Evolutionary conservation across 2,888 invertebrate genomes (phyloP), one percentile per base, ranked within the genome.

Genomic region (Lepeophtheirus nordmannii): DNA sequence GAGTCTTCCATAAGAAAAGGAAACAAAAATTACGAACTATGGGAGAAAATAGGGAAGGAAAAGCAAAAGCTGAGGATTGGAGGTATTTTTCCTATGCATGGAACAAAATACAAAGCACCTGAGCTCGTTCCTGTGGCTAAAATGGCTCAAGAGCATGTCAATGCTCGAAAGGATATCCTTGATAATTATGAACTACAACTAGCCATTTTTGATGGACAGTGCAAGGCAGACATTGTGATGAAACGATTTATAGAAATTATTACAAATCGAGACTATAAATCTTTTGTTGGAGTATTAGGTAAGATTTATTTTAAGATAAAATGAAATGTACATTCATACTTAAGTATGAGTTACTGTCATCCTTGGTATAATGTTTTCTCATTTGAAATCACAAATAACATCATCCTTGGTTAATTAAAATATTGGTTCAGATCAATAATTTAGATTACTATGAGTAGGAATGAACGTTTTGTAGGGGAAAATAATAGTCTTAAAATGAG

Each of bases 171-270:
- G 0, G 74, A 76, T 0, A 73, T 86, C 11, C 74, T 87, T 38
- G 74, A 77, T 0, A 81, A 84, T 69, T 84, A 84, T 72, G 75
- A 79, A 14, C 72, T 88, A 20, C 74, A 78, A 56, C 72, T 87
- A 67, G 70, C 80, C 11, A 76, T 78, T 0, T 78, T 79, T 59
- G 82, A 87, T 72, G 86, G 85, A 0, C 79, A 83, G 69, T 88
- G 87, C 73, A 80, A 81, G 67, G 77, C 86, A 0, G 86, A 87
- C 72, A 78, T 80, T 69, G 87, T 85, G 0, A 83, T 87, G 82
- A 84, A 83, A 69, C 78, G 81, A 0, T 86, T 87, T 73, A 85
- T 87, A 67, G 82, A 85, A 69, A 85, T 83, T 72, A 81, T 85
- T 66, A 77, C 80, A 10, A 75, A 77, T 65, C 76, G 78, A 66